phyloP scores from a whole-genome alignment of 2,888 invertebrate species.

The Orthosia incerta region DNA sequence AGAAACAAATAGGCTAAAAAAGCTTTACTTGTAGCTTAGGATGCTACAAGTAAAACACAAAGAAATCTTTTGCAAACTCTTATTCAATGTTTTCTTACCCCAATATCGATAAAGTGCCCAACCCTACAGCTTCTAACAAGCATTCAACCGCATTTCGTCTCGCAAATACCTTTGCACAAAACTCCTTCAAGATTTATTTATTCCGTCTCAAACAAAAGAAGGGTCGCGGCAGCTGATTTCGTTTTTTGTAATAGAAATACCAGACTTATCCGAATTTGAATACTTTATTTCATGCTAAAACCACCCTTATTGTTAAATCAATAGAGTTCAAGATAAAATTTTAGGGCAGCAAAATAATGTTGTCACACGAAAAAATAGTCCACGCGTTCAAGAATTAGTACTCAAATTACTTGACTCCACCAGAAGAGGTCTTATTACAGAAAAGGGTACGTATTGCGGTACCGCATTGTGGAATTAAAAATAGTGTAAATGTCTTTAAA shows the following conservation, averaged over 20 bases:
- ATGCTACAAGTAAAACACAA: not conserved
- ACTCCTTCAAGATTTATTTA: conserved; percentile 85
- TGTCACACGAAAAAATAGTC: conserved; percentile 46
- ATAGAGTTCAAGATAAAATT: not conserved
- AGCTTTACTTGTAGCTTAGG: too few relatives aligned
- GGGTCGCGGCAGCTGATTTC: conserved; percentile 85
- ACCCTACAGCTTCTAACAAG: conserved; percentile 78
- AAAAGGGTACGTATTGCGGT: conserved; percentile 72
- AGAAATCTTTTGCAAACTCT: not conserved
- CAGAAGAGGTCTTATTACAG: conserved; percentile 80
- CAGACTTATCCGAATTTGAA: conserved; percentile 7
- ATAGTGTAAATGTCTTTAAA: conserved; percentile 81
- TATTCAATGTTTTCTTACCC: conserved; percentile 6
- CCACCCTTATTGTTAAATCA: accelerated
- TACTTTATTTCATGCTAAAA: not conserved
- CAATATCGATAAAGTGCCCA: conserved; percentile 46
- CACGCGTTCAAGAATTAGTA: conserved; percentile 80
- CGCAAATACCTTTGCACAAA: conserved; percentile 83
- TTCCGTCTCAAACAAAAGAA: conserved; percentile 83
- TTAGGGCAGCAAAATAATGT: not conserved
- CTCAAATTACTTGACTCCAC: conserved; percentile 87
- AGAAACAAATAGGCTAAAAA: too few relatives aligned
- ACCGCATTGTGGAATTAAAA: conserved; percentile 79
- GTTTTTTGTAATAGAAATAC: conserved; percentile 73
- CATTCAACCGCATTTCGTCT: conserved; percentile 85